These are phyloP conservation scores for Zaprionus obscuricornis DNA, from an alignment of 2,888 invertebrate genomes.

Conservation along the genomic window DNA sequence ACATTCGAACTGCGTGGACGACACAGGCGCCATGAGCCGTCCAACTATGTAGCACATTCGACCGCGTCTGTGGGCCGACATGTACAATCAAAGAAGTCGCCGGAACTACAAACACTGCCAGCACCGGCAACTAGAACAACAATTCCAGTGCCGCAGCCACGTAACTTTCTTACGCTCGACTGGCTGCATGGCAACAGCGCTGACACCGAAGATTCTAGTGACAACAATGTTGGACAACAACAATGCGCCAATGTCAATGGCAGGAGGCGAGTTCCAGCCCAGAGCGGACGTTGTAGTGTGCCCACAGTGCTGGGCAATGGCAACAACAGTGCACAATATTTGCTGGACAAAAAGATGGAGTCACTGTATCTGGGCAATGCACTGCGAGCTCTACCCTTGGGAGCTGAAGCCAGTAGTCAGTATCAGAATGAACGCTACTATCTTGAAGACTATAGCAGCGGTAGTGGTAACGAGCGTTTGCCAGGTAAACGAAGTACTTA, in stretches of 20 bases:
- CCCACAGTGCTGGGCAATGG: slow-evolving; percentile 71
- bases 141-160: slow-evolving; percentile 62
- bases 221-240: slow-evolving; percentile 69
- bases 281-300: slow-evolving; percentile 80
- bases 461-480: slow-evolving; percentile 77
- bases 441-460: slow-evolving; percentile 81
- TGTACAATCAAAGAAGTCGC: slow-evolving; percentile 52
- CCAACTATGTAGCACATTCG: slow-evolving; percentile 54
- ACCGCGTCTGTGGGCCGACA: slow-evolving; percentile 75
- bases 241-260: slow-evolving; percentile 46
- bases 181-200: slow-evolving; percentile 77
- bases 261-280: slow-evolving; percentile 43
- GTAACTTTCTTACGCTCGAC: slow-evolving; percentile 81
- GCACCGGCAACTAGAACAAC: slow-evolving; percentile 49
- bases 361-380: slow-evolving; percentile 82
- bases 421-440: slow-evolving; percentile 83
- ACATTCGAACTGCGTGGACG: slow-evolving; percentile 77
- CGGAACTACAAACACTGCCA: slow-evolving; percentile 48
- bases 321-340: slow-evolving; percentile 76
- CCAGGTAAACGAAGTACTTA: slow-evolving; percentile 66
- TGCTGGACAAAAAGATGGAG: slow-evolving; percentile 83
- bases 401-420: slow-evolving; percentile 82
- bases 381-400: slow-evolving; percentile 80
- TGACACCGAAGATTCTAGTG: slow-evolving; percentile 79
- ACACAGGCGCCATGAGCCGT: slow-evolving; percentile 53